These are phyloP conservation scores for Octodon degus DNA, from an alignment of 2,113 vertebrate genomes.

Conservation along the genomic window DNA sequence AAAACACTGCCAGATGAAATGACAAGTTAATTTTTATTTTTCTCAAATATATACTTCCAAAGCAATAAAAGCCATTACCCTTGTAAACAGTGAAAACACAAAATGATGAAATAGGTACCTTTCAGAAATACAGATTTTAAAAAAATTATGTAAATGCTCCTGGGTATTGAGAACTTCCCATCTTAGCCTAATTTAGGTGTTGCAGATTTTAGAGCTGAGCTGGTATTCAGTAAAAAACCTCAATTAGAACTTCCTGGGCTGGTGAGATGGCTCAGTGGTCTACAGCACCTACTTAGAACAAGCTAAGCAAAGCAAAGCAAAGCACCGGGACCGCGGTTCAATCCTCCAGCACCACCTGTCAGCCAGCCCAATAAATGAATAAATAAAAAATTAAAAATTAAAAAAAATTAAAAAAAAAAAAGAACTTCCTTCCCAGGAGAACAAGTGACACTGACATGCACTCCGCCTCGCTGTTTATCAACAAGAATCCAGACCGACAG, in stretches of 20 bases:
- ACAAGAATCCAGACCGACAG: background rate
- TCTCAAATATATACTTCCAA: slow-evolving; percentile 5
- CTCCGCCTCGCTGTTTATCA: slow-evolving; percentile 13
- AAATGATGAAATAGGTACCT: background rate
- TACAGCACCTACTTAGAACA: too few species aligned
- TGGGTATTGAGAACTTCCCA: slow-evolving; percentile 11
- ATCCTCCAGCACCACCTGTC: too few species aligned
- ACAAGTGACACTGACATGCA: slow-evolving; percentile 1
- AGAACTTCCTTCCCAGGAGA: background rate
- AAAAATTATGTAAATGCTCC: background rate
- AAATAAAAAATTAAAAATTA: too few species aligned
- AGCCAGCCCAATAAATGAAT: too few species aligned
- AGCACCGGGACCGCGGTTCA: too few species aligned
- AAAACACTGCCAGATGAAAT: background rate
- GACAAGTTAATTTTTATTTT: background rate
- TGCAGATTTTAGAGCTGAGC: background rate
- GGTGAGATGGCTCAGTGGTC: too few species aligned
- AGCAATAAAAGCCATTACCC: background rate
- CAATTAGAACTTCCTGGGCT: background rate
- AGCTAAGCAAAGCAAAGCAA: too few species aligned
- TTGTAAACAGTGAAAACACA: slow-evolving; percentile 32
- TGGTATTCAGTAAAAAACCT: slow-evolving; percentile 48
- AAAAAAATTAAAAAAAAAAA: too few species aligned
- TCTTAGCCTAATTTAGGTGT: background rate
- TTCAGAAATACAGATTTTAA: background rate